Conservation (phyloP, 30 jellyfish, hydroid and myxozoan genomes). For the Aurelia aurita region DNA sequence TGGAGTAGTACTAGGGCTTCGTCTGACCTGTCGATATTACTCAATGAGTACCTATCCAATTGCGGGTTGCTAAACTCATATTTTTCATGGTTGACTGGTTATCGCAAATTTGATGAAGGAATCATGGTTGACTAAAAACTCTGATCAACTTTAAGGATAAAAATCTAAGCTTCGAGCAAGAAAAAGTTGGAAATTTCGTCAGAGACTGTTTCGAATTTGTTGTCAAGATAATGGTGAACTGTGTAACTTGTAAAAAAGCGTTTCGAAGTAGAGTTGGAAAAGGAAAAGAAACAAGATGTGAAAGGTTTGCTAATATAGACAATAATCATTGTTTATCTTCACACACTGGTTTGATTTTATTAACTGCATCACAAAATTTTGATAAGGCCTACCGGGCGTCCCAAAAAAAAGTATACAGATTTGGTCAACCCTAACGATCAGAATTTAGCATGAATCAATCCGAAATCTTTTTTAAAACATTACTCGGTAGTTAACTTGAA, state of each 20-base stretch:
- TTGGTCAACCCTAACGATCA: no score
- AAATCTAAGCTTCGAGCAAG: not conserved
- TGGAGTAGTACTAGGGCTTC: no score
- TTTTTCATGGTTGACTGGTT: slow-evolving; percentile 30
- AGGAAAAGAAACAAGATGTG: slow-evolving; percentile 91
- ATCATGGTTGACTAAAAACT: not conserved
- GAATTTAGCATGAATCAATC: no score
- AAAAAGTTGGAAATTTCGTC: no score
- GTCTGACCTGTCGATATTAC: slow-evolving; percentile 3
- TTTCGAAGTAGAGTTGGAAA: slow-evolving; percentile 87
- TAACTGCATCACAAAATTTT: no score
- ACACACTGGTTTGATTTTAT: no score
- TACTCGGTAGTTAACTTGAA: no score
- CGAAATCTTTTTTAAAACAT: no score
- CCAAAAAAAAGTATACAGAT: no score
- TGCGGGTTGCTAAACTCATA: slow-evolving; percentile 39
- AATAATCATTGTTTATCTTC: not conserved
- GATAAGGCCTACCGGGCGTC: no score
- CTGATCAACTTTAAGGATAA: not conserved
- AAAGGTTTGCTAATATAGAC: slow-evolving; percentile 61
- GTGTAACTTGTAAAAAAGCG: slow-evolving; percentile 86
- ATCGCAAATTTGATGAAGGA: not conserved
- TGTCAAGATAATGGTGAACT: slow-evolving; percentile 80
- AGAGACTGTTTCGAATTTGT: no score
- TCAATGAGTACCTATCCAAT: slow-evolving; percentile 41